Conservation (phyloP, 2,113 vertebrate genomes). For the Mirounga angustirostris region DNA sequence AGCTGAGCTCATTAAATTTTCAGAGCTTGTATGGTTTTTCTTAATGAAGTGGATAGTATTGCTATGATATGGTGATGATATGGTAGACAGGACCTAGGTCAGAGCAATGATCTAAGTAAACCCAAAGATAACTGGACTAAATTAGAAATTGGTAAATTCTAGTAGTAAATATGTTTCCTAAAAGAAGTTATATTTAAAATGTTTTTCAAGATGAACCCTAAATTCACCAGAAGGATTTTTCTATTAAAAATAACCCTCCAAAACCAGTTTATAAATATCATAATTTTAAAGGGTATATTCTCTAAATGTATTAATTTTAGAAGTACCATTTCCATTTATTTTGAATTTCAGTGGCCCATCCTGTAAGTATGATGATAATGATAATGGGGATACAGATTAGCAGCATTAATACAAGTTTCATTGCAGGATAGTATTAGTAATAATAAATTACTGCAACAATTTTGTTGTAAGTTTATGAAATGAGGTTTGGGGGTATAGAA, state of each 20-base stretch:
- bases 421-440: background rate
- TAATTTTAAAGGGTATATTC: constrained; percentile 18
- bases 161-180: background rate
- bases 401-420: background rate
- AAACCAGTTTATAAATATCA: background rate
- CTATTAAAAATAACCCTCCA: background rate
- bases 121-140: background rate
- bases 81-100: background rate
- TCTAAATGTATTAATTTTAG: background rate
- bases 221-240: background rate
- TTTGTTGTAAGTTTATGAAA: constrained; percentile 4
- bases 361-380: background rate
- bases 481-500: background rate
- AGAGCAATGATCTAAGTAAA: background rate
- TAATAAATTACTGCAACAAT: background rate
- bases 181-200: constrained; percentile 26
- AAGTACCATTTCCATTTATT: constrained; percentile 34
- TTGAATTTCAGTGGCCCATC: background rate
- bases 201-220: background rate
- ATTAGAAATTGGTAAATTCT: background rate
- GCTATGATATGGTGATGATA: background rate
- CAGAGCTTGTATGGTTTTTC: background rate
- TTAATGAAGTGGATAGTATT: background rate
- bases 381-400: background rate
- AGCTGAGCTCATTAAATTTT: background rate